phyloP scores from a whole-genome alignment of 2,113 vertebrate genomes.

The Brachyistius frenatus region DNA sequence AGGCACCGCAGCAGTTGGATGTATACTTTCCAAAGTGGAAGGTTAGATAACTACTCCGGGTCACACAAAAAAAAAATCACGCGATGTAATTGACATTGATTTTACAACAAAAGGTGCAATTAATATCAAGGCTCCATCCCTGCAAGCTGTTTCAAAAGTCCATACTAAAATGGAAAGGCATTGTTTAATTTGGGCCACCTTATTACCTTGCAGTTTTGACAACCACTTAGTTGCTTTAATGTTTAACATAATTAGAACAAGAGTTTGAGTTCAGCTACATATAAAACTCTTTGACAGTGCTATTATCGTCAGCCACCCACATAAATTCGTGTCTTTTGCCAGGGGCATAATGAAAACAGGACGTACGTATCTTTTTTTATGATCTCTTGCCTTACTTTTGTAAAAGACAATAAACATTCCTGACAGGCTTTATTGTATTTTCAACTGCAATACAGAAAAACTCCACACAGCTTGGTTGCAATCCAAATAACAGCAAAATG shows the following conservation, averaged over 20 bases:
- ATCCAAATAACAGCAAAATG: constrained; percentile 3
- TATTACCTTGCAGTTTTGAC: constrained; percentile 67
- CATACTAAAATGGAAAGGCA: constrained; percentile 60
- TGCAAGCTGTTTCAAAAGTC: constrained; percentile 66
- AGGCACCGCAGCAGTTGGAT: constrained; percentile 50
- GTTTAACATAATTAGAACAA: constrained; percentile 75
- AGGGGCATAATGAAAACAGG: constrained; percentile 52
- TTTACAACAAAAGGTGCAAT: constrained; percentile 77
- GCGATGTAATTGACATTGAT: constrained; percentile 79
- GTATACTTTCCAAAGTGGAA: constrained; percentile 67
- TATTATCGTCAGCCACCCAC: constrained; percentile 62
- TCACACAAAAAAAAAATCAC: constrained; percentile 33
- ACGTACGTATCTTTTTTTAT: constrained; percentile 58
- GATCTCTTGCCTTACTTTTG: constrained; percentile 45
- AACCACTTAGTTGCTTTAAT: constrained; percentile 70
- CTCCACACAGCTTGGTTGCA: neutral
- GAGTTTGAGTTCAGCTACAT: constrained; percentile 58
- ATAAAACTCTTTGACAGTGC: constrained; percentile 77
- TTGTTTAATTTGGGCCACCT: constrained; percentile 72
- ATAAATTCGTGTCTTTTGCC: constrained; percentile 62
- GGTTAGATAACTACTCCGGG: constrained; percentile 65
- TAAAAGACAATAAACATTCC: constrained; percentile 54
- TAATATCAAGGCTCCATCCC: constrained; percentile 72
- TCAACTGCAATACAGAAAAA: constrained; percentile 3
- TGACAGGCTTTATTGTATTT: constrained; percentile 26